phyloP scores from a whole-genome alignment of 92 coral and sea anemone species.

The Actinernus sp. region DNA sequence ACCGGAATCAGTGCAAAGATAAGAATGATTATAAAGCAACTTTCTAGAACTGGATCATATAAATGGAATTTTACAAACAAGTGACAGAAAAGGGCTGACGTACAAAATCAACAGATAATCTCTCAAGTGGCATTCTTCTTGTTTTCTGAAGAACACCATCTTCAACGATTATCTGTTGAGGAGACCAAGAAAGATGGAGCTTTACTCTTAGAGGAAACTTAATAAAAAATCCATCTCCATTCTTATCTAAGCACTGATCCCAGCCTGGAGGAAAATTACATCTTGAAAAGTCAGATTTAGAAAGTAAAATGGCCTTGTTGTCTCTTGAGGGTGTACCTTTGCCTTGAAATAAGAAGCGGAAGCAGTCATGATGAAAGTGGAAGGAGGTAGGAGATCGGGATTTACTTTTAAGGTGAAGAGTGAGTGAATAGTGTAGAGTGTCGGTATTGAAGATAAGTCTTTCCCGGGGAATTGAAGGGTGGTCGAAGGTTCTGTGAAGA shows the following conservation, averaged over 20 bases:
- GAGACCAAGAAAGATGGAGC: slow-evolving; percentile 48
- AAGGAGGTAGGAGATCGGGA: slow-evolving; percentile 41
- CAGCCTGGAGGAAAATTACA: slow-evolving; percentile 36
- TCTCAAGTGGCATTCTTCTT: slow-evolving; percentile 64
- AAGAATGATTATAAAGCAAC: too few relatives aligned
- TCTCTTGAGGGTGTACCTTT: slow-evolving; percentile 50
- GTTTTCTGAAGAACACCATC: slow-evolving; percentile 25
- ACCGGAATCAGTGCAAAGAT: too few relatives aligned
- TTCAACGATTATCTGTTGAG: slow-evolving; percentile 21
- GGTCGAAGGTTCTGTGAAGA: slow-evolving; percentile 27
- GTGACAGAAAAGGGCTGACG: slow-evolving; percentile 48
- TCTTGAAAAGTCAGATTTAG: slow-evolving; percentile 31
- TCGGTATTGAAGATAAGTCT: slow-evolving; percentile 51
- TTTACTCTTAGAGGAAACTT: slow-evolving; percentile 49
- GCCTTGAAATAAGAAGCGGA: slow-evolving; percentile 47
- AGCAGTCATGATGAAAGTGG: slow-evolving; percentile 66
- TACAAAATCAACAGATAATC: slow-evolving; percentile 34
- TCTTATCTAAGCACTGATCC: slow-evolving; percentile 68
- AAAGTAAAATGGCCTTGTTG: slow-evolving; percentile 54
- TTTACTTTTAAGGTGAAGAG: slow-evolving; percentile 51
- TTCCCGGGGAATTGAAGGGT: slow-evolving; percentile 20
- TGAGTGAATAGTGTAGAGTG: slow-evolving; percentile 32
- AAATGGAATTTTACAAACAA: too few relatives aligned
- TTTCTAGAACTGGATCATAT: too few relatives aligned
- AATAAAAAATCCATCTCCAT: slow-evolving; percentile 66